phyloP scores from a whole-genome alignment of 1,140 invertebrate genomes.

The Drosophila cardini region DNA sequence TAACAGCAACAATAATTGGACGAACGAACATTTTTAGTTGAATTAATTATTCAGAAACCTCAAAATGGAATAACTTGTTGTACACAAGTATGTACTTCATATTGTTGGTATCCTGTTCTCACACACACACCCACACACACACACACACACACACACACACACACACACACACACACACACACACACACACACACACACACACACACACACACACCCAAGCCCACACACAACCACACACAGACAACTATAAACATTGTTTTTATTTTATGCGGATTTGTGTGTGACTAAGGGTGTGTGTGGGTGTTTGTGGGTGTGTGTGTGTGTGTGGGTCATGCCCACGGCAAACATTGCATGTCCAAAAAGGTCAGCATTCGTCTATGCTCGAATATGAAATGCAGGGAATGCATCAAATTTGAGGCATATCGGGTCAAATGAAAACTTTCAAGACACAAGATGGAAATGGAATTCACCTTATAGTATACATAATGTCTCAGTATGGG shows the following conservation, averaged over 20 bases:
- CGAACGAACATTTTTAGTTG: conserved; percentile 71
- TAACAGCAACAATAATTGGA: conserved; percentile 57
- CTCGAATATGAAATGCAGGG: conserved; percentile 21
- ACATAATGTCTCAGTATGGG: background rate
- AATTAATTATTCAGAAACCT: conserved; percentile 79
- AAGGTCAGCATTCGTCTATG: conserved; percentile 36
- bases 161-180: background rate
- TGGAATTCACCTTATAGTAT: background rate
- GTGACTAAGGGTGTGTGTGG: background rate
- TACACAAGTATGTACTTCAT: conserved; percentile 79
- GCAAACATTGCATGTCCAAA: conserved; percentile 68
- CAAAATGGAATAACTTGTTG: conserved; percentile 77
- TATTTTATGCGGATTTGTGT: conserved; percentile 50
- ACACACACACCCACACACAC: conserved; percentile 13
- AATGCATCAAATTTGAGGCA: conserved; percentile 55
- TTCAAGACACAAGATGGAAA: conserved; percentile 45
- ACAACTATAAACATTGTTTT: conserved; percentile 30
- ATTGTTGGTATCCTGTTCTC: conserved; percentile 67
- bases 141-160: background rate
- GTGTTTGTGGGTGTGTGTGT: conserved; percentile 7
- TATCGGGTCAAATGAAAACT: conserved; percentile 60
- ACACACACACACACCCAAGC: conserved; percentile 11
- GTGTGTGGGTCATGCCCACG: conserved; percentile 41
- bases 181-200: conserved; percentile 2
- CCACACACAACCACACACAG: background rate